Evolutionary conservation across 1,140 invertebrate genomes (phyloP), one percentile per base, ranked within the genome.

Genomic region (Asbolus verrucosus): DNA sequence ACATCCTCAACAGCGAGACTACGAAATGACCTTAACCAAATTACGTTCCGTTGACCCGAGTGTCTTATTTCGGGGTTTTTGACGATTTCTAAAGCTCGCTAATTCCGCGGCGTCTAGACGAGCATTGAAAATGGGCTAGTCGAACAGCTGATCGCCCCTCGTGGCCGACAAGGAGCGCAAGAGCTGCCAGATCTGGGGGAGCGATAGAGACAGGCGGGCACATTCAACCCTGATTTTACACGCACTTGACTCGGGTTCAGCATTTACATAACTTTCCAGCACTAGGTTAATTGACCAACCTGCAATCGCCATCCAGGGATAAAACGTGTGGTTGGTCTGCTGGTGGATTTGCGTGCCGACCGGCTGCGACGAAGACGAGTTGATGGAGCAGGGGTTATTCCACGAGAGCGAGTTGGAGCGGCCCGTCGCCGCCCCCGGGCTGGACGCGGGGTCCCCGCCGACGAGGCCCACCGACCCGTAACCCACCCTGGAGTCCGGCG

Each of bases 251-350:
- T 81, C 69, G 69, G 69, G 68, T 69, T 67, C 65, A 69, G 30
- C 66, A 77, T 78, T 77, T 76, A 75, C 73, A 77, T 76, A 77
- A 70, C 66, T 70, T 66, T 72, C 18, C 21, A 50, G 24, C 24
- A 27, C 24, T 27, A 27, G 24, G 24, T 3, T 27, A 27, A 27
- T 4, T 27, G 70, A 87, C 92, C 91, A 84, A 96, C 95, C 95
- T 95, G 95, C 94, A 87, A 97, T 96, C 85, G 94, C 94, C 95
- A 97, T 97, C 95, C 95, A 96, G 72, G 95, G 95, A 85, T 97
- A 97, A 86, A 97, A 96, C 79, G 94, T 96, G 87, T 96, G 94
- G 83, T 93, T 95, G 81, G 89, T 88, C 85, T 94, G 93, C 83
- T 94, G 92, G 81, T 94, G 92, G 74, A 93, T 89, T 82, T 93